Conservation (phyloP, 2,113 vertebrate genomes). For the Coptodon bakossiorum region DNA sequence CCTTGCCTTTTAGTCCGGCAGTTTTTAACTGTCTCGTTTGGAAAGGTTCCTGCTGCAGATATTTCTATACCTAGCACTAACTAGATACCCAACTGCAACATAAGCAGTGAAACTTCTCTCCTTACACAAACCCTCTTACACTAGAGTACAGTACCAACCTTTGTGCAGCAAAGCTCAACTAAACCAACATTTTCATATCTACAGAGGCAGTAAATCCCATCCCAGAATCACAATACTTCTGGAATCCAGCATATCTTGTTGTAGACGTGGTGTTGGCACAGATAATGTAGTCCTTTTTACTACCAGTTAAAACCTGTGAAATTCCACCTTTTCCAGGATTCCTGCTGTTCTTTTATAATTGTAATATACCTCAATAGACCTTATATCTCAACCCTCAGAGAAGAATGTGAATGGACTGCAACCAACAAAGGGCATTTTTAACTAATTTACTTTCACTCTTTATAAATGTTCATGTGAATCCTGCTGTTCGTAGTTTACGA, state of each 20-base stretch:
- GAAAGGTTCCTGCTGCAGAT: not conserved
- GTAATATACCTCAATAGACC: not conserved
- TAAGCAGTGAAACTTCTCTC: not conserved
- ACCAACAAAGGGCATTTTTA: fast-evolving
- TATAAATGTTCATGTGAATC: not conserved
- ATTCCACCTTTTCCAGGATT: not conserved
- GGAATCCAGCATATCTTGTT: not conserved
- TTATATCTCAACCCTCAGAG: not conserved
- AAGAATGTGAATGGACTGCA: not conserved
- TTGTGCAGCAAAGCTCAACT: not conserved
- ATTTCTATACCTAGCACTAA: fast-evolving
- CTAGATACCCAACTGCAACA: not conserved
- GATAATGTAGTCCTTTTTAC: not conserved
- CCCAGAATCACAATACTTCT: not conserved
- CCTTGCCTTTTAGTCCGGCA: not conserved
- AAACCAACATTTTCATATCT: not conserved
- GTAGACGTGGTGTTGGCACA: not conserved
- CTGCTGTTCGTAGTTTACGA: not conserved
- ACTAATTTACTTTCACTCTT: not conserved
- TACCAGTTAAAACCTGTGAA: not conserved
- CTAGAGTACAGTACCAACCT: not conserved
- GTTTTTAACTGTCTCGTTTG: not conserved
- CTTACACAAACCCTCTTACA: not conserved
- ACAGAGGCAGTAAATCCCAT: not conserved
- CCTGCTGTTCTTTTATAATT: not conserved